phyloP scores from a whole-genome alignment of 1,140 invertebrate species.

The Scaptomyza pallida region DNA sequence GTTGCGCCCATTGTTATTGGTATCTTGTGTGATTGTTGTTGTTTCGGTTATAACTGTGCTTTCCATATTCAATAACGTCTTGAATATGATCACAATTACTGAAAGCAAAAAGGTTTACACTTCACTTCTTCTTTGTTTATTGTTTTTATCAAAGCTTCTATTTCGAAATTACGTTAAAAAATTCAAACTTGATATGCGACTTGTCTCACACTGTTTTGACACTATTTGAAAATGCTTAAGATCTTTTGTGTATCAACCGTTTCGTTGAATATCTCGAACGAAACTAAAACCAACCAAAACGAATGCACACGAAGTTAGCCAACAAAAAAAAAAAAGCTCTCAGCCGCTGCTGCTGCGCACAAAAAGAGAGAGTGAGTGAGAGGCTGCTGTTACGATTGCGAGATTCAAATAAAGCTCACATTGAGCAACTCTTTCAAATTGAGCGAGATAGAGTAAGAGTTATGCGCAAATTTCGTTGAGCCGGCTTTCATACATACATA shows the following conservation, averaged over 20 bases:
- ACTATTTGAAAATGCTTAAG: constrained; percentile 33
- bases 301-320: constrained; percentile 37
- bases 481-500: constrained; percentile 54
- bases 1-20: constrained; percentile 44
- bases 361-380: background rate
- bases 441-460: constrained; percentile 27
- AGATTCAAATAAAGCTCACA: constrained; percentile 24
- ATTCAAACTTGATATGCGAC: background rate
- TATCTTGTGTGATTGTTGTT: constrained; percentile 54
- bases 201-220: constrained; percentile 26
- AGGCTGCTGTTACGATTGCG: constrained; percentile 29
- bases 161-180: constrained; percentile 14
- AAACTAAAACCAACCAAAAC: constrained; percentile 52
- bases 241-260: constrained; percentile 51
- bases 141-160: background rate
- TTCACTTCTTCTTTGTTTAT: background rate
- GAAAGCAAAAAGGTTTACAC: too few species aligned
- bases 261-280: constrained; percentile 57
- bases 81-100: constrained; percentile 11
- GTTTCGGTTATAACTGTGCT: constrained; percentile 70
- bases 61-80: constrained; percentile 57
- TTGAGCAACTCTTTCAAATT: constrained; percentile 18
- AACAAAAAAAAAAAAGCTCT: constrained; percentile 41
- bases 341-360: constrained; percentile 13
- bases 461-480: constrained; percentile 63